These are phyloP conservation scores for Silvanus unidentatus DNA, from an alignment of 2,888 invertebrate genomes.

Conservation along the genomic window DNA sequence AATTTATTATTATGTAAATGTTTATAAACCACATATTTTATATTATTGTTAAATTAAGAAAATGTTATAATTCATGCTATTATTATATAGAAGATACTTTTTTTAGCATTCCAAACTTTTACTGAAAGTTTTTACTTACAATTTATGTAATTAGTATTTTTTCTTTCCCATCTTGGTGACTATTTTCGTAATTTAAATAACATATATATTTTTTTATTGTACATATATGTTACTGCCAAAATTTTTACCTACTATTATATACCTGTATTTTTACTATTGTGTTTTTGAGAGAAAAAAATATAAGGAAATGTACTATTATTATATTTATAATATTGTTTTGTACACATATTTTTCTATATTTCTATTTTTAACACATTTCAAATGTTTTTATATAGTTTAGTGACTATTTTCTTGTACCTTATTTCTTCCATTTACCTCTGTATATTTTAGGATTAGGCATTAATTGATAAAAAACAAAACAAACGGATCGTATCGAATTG, in stretches of 20 bases:
- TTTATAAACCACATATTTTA: not conserved
- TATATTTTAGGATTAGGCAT: conserved; percentile 1
- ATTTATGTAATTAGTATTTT: conserved; percentile 19
- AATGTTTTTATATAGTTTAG: conserved; percentile 25
- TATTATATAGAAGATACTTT: conserved; percentile 33
- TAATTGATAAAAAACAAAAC: not conserved
- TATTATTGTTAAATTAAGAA: conserved; percentile 4
- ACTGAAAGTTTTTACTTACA: conserved; percentile 34
- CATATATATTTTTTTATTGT: conserved; percentile 27
- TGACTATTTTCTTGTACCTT: conserved; percentile 32
- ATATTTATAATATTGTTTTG: conserved; percentile 38
- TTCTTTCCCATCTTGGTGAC: no score
- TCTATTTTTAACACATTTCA: conserved; percentile 22
- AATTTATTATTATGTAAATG: not conserved
- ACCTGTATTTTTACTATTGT: conserved; percentile 33
- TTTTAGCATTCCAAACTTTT: conserved; percentile 38
- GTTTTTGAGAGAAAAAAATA: conserved; percentile 25
- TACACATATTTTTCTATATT: conserved; percentile 39
- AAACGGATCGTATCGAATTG: not conserved
- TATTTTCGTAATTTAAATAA: conserved; percentile 24
- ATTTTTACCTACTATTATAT: conserved; percentile 41
- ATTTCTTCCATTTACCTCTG: conserved; percentile 29
- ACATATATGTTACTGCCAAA: conserved; percentile 42
- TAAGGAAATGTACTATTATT: not conserved
- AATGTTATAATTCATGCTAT: no score